These are phyloP conservation scores for Betta splendens DNA, from an alignment of 2,797 vertebrate species.

Conservation along the genomic window DNA sequence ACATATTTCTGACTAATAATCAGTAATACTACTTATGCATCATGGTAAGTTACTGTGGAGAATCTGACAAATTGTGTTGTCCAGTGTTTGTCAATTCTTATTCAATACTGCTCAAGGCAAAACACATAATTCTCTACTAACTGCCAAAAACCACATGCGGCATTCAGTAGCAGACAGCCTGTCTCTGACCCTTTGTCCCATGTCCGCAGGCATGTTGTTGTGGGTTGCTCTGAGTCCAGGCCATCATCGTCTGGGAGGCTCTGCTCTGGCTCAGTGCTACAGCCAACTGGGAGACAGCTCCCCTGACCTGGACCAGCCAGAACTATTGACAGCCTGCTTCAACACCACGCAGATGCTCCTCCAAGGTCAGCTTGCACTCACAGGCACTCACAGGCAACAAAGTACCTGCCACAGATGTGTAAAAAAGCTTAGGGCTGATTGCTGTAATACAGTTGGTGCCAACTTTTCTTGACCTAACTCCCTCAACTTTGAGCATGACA, in stretches of 20 bases:
- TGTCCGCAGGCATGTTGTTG: constrained; percentile 83
- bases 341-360: constrained; percentile 86
- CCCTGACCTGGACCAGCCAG: constrained; percentile 86
- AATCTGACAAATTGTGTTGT: neutral
- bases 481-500: no score
- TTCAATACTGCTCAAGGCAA: neutral
- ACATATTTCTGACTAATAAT: neutral
- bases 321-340: constrained; percentile 83
- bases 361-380: constrained; percentile 71
- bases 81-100: neutral
- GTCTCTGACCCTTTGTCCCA: constrained; percentile 11
- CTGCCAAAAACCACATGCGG: neutral
- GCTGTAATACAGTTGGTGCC: neutral
- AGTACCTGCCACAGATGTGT: neutral
- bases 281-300: constrained; percentile 86
- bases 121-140: neutral
- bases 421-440: neutral
- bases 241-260: constrained; percentile 87
- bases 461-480: neutral
- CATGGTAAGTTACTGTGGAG: neutral
- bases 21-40: neutral
- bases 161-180: neutral
- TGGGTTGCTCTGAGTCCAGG: constrained; percentile 86
- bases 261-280: constrained; percentile 91
- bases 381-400: neutral